These are phyloP conservation scores for Nesometra sesokonis DNA, from an alignment of 35 echinoderm and acorn worm genomes.

Conservation along the genomic window DNA sequence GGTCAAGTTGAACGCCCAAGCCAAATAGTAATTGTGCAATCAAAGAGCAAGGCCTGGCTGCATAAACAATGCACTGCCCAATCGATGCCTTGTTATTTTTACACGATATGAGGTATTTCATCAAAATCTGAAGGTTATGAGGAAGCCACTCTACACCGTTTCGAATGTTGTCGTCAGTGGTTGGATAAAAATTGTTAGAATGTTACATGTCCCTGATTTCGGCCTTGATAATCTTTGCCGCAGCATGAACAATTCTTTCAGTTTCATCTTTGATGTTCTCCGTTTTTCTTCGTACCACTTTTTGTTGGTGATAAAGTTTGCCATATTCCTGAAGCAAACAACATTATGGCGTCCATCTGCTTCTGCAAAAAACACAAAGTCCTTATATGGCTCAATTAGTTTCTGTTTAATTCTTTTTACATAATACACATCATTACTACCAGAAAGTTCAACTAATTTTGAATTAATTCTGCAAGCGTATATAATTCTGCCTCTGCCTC, in stretches of 20 bases:
- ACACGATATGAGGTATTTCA: no score
- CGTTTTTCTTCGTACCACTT: constrained; percentile 4
- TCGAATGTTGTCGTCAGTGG: no score
- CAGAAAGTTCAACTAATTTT: background rate
- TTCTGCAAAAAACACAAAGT: constrained; percentile 15
- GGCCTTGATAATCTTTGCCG: constrained; percentile 5
- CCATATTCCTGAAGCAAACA: constrained; percentile 14
- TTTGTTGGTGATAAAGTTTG: constrained; percentile 1
- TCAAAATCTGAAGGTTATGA: no score
- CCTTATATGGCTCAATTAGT: constrained; percentile 8
- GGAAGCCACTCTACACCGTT: no score
- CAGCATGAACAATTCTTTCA: constrained; percentile 5
- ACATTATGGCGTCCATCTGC: constrained; percentile 2
- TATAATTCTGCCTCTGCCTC: constrained; percentile 15
- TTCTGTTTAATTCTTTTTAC: constrained; percentile 13
- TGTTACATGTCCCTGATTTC: constrained; percentile 18
- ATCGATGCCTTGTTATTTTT: no score
- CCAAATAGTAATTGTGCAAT: no score
- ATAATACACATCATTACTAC: background rate
- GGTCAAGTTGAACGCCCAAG: no score
- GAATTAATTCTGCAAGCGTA: constrained; percentile 9
- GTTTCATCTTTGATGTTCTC: constrained; percentile 5
- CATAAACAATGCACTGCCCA: no score
- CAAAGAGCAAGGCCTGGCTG: no score
- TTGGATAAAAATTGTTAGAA: no score